Evolutionary conservation across 2,888 invertebrate species (phyloP), one percentile per base, ranked within the genome.

Genomic region (Lithosia quadra): DNA sequence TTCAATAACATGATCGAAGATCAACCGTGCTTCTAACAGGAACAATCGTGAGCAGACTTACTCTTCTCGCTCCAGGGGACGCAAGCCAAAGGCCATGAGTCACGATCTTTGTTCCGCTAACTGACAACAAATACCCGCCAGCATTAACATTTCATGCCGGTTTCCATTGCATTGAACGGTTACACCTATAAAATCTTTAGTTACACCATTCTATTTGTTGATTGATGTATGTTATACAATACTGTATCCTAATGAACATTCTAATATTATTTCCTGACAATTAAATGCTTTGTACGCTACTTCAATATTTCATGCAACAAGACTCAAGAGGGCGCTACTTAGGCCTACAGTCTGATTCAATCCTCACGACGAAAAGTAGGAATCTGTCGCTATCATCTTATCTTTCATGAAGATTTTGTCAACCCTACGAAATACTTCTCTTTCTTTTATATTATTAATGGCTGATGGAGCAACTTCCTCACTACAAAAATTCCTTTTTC

Each of bases 21-120:
- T 24, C 21, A 57, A 64, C 8, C 43, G n/a, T 28, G 24, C 21
- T 10, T 34, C 68, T 76, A 76, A 75, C 74, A 79, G 73, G 77
- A 79, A 76, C 75, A 80, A 79, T 85, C 81, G 86, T 87, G 79
- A 80, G 78, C 80, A 81, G 83, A 80, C 82, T 79, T 84, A 86
- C 85, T 85, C 84, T 80, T 85, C 82, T 78, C 85, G 86, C 88
- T 82, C 79, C 85, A 72, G 86, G 87, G 86, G 81, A 84, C 82
- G 84, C 13, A 79, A 85, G 87, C 84, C 87, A 89, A 87, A 91
- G 90, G 90, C 86, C 89, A 84, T 34, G 79, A 84, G 84, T 86
- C 87, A 85, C 80, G 89, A 89, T 88, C 88, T 86, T 82, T 85
- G 84, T 83, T 82, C 80, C 81, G 77, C 72, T 76, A 78, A 71